phyloP scores from a whole-genome alignment of 1,140 invertebrate genomes.

The Drosophila ercepeae region DNA sequence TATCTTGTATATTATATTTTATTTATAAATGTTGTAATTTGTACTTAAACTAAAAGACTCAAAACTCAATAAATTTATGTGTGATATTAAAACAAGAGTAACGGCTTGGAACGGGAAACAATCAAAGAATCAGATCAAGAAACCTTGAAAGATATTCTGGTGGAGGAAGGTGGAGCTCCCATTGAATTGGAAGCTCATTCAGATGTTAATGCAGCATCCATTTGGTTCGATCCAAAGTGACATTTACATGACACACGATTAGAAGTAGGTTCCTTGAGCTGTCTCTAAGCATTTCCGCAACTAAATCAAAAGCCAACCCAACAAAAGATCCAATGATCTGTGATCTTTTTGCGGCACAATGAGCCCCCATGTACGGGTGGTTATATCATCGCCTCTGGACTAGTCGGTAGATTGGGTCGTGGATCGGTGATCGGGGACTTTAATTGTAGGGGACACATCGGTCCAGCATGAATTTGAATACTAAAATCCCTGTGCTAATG shows the following conservation, averaged over 20 bases:
- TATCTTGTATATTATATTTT: constrained; percentile 26
- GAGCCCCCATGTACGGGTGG: constrained; percentile 12
- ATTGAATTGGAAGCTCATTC: constrained; percentile 35
- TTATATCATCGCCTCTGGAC: constrained; percentile 28
- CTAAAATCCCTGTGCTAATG: constrained; percentile 42
- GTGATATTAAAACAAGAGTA: constrained; percentile 20
- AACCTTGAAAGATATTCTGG: constrained; percentile 13
- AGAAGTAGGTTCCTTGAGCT: constrained; percentile 26
- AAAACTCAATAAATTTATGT: constrained; percentile 38
- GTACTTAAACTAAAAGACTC: constrained; percentile 38
- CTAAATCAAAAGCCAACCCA: constrained; percentile 20
- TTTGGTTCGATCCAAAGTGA: constrained; percentile 15
- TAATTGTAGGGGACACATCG: constrained; percentile 62
- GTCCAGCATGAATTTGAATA: constrained; percentile 66
- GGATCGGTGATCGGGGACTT: neutral
- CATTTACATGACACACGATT: constrained; percentile 22
- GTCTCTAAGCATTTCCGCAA: constrained; percentile 29
- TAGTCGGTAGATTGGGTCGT: too few species aligned
- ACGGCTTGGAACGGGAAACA: neutral
- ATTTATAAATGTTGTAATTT: constrained; percentile 26
- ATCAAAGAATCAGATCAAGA: neutral
- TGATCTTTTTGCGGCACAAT: constrained; percentile 32
- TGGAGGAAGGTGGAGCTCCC: constrained; percentile 4
- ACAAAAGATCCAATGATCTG: constrained; percentile 33
- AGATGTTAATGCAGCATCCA: constrained; percentile 37